Evolutionary conservation across 2,113 vertebrate species (phyloP).

Genomic region (Carassius auratus): DNA sequence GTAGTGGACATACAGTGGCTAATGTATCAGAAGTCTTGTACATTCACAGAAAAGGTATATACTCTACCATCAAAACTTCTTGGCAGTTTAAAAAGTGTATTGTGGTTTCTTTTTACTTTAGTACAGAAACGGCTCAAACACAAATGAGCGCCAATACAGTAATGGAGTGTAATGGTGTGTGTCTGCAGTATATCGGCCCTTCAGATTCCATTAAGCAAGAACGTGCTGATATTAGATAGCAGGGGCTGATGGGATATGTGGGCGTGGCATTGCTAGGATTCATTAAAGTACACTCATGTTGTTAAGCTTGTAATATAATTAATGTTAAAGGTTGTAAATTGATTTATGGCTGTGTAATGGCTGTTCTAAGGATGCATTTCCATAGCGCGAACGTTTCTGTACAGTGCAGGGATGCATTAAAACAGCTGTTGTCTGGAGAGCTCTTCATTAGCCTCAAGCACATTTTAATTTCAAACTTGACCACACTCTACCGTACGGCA

Average conservation of each 20-base stretch:
- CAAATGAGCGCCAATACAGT: constrained; percentile 7
- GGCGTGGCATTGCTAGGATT: constrained; percentile 33
- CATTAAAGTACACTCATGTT: constrained; percentile 31
- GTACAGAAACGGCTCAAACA: neutral
- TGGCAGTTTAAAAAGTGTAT: constrained; percentile 16
- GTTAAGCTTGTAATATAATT: constrained; percentile 46
- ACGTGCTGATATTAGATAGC: constrained; percentile 43
- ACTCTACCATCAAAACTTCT: neutral
- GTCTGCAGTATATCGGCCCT: constrained; percentile 40
- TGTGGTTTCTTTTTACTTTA: constrained; percentile 40
- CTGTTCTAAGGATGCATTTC: constrained; percentile 43
- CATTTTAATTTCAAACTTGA: constrained; percentile 57
- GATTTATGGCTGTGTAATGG: constrained; percentile 47
- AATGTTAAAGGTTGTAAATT: constrained; percentile 59
- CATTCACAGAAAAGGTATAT: neutral
- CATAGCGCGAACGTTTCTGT: neutral
- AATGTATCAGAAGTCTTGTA: neutral
- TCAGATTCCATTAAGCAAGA: constrained; percentile 43
- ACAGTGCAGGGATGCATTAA: constrained; percentile 44
- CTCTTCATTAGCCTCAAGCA: constrained; percentile 57
- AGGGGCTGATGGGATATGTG: constrained; percentile 45
- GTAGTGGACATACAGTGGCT: neutral
- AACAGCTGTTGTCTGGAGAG: constrained; percentile 57
- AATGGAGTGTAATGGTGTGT: constrained; percentile 48
- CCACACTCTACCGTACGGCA: constrained; percentile 47